Evolutionary conservation across 2,113 vertebrate genomes (phyloP).

Genomic region (Rostratula benghalensis): DNA sequence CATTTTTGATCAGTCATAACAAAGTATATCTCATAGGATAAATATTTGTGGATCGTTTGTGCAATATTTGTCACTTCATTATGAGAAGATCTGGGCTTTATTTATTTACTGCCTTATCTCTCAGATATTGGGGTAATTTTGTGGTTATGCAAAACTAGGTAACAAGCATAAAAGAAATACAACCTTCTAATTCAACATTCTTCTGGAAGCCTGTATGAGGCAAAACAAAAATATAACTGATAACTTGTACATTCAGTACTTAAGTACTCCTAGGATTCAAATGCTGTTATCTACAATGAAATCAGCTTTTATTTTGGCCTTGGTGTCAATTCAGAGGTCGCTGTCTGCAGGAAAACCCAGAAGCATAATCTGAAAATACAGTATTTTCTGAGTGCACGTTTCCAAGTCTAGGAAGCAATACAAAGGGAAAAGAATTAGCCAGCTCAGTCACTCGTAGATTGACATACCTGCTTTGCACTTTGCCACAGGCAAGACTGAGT

Average conservation of each 20-base stretch:
- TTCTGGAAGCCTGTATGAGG: not conserved
- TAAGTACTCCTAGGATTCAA: not conserved
- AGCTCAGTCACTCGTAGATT: not conserved
- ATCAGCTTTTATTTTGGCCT: not conserved
- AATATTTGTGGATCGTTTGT: not conserved
- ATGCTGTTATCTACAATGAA: not conserved
- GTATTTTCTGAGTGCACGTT: not conserved
- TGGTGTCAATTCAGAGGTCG: not conserved
- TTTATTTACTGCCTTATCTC: not conserved
- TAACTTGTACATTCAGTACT: not conserved
- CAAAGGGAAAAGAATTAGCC: not conserved
- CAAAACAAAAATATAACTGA: not conserved
- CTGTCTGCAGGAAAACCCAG: not conserved
- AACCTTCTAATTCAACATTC: not conserved
- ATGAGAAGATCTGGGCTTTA: not conserved
- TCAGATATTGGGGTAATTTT: not conserved
- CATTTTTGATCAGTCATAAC: not conserved
- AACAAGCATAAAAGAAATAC: not conserved
- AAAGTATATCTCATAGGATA: not conserved
- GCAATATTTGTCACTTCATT: not conserved
- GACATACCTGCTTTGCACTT: not conserved
- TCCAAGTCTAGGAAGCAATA: not conserved
- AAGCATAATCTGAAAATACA: not conserved
- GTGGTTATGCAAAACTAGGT: not conserved
- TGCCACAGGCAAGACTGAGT: not conserved